Evolutionary conservation across 2,888 invertebrate species (phyloP).

Genomic region (Leucania comma): DNA sequence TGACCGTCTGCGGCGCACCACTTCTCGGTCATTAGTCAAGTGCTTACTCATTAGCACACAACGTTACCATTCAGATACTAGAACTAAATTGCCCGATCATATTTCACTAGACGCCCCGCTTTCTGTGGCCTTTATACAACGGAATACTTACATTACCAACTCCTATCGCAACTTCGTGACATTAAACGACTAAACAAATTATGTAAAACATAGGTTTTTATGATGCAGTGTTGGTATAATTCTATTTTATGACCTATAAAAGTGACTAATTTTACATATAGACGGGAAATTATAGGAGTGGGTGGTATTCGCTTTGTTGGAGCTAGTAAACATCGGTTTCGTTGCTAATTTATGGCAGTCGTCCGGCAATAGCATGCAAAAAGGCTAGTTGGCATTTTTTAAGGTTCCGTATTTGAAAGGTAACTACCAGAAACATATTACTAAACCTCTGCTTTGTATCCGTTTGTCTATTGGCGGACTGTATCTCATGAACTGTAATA

Average conservation of each 20-base stretch:
- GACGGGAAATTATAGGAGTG: constrained; percentile 32
- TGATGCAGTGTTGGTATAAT: constrained; percentile 45
- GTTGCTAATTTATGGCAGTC: constrained; percentile 26
- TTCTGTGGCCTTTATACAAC: constrained; percentile 22
- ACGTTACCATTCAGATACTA: constrained; percentile 56
- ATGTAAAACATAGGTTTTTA: constrained; percentile 59
- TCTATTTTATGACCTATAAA: constrained; percentile 58
- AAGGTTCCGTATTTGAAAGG: too few species aligned
- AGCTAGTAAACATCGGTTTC: constrained; percentile 22
- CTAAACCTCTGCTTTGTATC: too few species aligned
- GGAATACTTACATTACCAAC: constrained; percentile 39
- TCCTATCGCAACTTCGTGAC: constrained; percentile 30
- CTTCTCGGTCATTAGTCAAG: constrained; percentile 71
- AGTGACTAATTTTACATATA: constrained; percentile 53
- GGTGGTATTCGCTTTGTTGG: constrained; percentile 12
- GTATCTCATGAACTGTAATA: too few species aligned
- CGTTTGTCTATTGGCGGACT: too few species aligned
- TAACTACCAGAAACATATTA: too few species aligned
- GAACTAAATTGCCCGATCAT: constrained; percentile 51
- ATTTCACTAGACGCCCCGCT: constrained; percentile 30
- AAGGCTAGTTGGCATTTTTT: too few species aligned
- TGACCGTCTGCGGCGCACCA: constrained; percentile 72
- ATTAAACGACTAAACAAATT: constrained; percentile 56
- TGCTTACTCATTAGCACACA: constrained; percentile 69
- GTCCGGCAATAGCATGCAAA: neutral